These are phyloP conservation scores for Orycteropus afer DNA, from an alignment of 2,113 vertebrate genomes.

Conservation along the genomic window DNA sequence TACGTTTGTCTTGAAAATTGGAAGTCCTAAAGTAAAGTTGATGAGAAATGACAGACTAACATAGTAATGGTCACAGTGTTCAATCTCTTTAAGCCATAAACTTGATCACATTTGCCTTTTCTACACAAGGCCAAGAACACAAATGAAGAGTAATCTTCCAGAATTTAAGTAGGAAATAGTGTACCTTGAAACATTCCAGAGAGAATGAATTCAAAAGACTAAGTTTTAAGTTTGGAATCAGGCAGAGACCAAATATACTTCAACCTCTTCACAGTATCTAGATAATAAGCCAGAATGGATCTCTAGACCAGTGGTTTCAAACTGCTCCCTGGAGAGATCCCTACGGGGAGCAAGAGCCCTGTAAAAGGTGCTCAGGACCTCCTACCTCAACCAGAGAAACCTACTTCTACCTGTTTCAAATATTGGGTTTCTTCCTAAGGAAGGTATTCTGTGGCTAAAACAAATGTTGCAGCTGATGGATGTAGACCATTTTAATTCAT, in stretches of 20 bases:
- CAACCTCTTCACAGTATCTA: neutral
- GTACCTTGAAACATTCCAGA: neutral
- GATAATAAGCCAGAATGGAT: neutral
- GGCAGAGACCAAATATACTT: neutral
- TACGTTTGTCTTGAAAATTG: neutral
- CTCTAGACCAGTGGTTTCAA: neutral
- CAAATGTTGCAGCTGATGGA: neutral
- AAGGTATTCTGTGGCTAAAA: neutral
- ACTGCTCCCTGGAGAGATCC: neutral
- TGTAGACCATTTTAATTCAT: neutral
- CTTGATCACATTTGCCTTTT: neutral
- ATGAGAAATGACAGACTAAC: neutral
- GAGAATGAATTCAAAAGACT: neutral
- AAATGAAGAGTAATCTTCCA: neutral
- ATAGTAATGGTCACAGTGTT: neutral
- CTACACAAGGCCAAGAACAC: neutral
- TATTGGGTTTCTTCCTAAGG: neutral
- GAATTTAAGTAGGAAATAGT: neutral
- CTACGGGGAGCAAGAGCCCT: neutral
- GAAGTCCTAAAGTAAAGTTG: neutral
- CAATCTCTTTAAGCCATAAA: neutral
- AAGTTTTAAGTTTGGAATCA: neutral
- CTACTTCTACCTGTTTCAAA: neutral
- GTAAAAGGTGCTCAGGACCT: neutral
- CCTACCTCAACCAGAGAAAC: neutral